Conservation (phyloP, 2,797 vertebrate species). For the Chanos chanos region DNA sequence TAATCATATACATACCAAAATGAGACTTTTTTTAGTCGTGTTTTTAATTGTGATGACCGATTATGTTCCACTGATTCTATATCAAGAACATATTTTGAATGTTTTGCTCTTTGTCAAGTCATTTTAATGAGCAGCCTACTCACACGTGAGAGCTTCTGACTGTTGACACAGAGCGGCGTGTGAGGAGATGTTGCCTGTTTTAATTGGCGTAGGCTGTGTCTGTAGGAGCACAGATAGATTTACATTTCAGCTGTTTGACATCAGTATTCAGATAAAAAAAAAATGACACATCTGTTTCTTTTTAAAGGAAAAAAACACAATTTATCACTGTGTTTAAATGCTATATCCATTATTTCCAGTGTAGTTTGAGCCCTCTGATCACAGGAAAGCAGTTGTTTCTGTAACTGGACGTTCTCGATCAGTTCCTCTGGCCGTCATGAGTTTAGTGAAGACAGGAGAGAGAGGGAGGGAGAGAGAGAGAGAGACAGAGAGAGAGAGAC, state of each 20-base stretch:
- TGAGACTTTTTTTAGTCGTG: background rate
- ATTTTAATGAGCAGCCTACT: slow-evolving; percentile 28
- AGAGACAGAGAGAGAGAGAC: too few relatives aligned
- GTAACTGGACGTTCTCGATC: slow-evolving; percentile 36
- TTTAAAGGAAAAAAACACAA: too few relatives aligned
- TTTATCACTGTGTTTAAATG: slow-evolving; percentile 18
- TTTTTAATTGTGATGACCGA: slow-evolving; percentile 23
- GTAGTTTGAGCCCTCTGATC: slow-evolving; percentile 12
- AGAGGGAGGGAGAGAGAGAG: background rate
- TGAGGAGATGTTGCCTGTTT: slow-evolving; percentile 10
- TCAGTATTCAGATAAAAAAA: too few relatives aligned
- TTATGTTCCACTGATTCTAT: slow-evolving; percentile 28
- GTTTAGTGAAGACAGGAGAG: background rate
- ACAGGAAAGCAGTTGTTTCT: slow-evolving; percentile 18
- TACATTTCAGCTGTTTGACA: too few relatives aligned
- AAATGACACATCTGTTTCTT: too few relatives aligned
- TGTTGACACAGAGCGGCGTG: slow-evolving; percentile 4
- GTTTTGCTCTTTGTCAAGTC: slow-evolving; percentile 11
- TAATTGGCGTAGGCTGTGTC: slow-evolving; percentile 9
- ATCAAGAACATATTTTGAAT: slow-evolving; percentile 11
- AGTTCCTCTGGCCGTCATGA: slow-evolving; percentile 8
- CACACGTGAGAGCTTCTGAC: slow-evolving; percentile 7
- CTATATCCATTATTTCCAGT: background rate
- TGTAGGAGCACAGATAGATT: too few relatives aligned
- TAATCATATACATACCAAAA: background rate